Base-by-base conservation (phyloP, 2,888 invertebrate genomes). In the Apamea sordens region DNA sequence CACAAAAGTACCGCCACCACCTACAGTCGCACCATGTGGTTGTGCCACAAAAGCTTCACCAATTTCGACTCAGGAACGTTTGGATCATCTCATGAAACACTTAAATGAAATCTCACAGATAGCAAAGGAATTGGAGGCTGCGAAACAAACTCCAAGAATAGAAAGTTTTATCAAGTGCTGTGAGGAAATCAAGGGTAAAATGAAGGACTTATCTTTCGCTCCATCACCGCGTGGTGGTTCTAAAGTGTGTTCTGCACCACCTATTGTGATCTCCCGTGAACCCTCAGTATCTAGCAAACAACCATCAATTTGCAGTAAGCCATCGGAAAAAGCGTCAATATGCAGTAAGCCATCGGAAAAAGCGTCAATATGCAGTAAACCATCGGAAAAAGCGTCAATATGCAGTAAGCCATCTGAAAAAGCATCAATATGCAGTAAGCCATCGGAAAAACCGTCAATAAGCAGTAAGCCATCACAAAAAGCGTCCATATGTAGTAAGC, bases 91-190 rank as follows among this genome's bases (percentile, higher is more conserved):
- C 10, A n/a, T 5, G 50, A 53, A 61, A 32, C 28, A 73, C 28
- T 44, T 78, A 47, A 18, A 44, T 28, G 21, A 11, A 73, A n/a
- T 79, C 82, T 21, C 24, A 56, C 11, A 32, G n/a, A 73, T 41
- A 24, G 64, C 76, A 21, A 15, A 21, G 0, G 7, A 32, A 7
- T 50, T 83, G n/a, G 8, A 65, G 11, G 21, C 15, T 32, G 15
- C 5, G 11, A 61, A 18, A 8, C 21, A 32, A 28, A 18, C 47
- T 47, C 71, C 72, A 56, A 36, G 8, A 41, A 5, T 76, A n/a
- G 56, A 65, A 32, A 76, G 41, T 65, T 56, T 79, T 63, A 73
- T 81, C 15, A 44, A 21, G 11, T 41, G 73, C 18, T 73, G 78
- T 41, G 24, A 53, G 21, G n/a, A 32, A 2, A 21, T 32, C 50